These are phyloP conservation scores for Dendroctonus valens DNA, from an alignment of 1,140 invertebrate species.

Conservation along the genomic window DNA sequence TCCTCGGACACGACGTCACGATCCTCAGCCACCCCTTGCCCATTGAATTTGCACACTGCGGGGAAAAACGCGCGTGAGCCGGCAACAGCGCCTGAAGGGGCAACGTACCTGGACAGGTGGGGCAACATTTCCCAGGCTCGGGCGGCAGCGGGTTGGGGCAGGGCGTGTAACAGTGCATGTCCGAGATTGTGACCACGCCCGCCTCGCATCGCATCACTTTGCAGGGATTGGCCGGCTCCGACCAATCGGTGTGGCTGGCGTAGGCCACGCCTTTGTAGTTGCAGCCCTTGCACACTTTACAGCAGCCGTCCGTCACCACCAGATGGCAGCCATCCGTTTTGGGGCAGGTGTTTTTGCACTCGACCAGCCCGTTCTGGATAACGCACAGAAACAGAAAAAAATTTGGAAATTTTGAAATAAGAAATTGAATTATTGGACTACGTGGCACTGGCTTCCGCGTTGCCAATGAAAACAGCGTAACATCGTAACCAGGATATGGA, in stretches of 20 bases:
- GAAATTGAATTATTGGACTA: background rate
- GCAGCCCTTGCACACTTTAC: slow-evolving; percentile 74
- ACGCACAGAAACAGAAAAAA: background rate
- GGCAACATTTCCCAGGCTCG: slow-evolving; percentile 75
- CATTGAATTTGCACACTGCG: slow-evolving; percentile 75
- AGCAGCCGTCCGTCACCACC: slow-evolving; percentile 62
- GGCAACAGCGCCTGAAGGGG: no score
- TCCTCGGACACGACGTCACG: slow-evolving; percentile 70
- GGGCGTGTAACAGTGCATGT: slow-evolving; percentile 75
- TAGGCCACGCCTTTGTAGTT: slow-evolving; percentile 68
- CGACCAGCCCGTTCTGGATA: slow-evolving; percentile 70
- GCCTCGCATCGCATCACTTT: slow-evolving; percentile 72
- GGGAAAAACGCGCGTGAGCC: slow-evolving; percentile 10
- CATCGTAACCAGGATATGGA: background rate
- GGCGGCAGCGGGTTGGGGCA: slow-evolving; percentile 71
- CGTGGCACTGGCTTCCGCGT: background rate
- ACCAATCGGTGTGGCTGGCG: slow-evolving; percentile 75
- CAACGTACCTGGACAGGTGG: slow-evolving; percentile 68
- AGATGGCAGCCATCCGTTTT: slow-evolving; percentile 68
- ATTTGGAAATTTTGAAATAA: background rate
- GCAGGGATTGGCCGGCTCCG: slow-evolving; percentile 68
- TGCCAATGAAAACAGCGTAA: background rate
- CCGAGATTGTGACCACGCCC: slow-evolving; percentile 78
- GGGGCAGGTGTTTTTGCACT: slow-evolving; percentile 65
- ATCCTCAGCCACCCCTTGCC: slow-evolving; percentile 65